Conservation (phyloP, 1,140 invertebrate genomes). For the Paracyclopina nana region DNA sequence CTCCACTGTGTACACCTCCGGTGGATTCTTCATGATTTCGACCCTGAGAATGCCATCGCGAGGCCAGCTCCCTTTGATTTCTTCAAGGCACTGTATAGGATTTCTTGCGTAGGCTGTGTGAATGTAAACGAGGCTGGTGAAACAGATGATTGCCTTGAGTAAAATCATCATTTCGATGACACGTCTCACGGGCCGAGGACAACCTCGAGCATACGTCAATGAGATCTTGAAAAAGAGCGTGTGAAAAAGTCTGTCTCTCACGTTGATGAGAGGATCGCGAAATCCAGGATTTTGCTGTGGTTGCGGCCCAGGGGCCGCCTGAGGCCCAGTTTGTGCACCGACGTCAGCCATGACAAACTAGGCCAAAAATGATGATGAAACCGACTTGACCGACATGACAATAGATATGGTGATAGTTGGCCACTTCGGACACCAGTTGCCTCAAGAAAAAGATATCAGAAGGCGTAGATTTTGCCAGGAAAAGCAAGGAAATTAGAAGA, state of each 20-base stretch:
- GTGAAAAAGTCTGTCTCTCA: conserved; percentile 82
- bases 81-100: conserved; percentile 78
- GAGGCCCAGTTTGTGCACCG: not conserved
- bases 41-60: conserved; percentile 82
- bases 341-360: no score
- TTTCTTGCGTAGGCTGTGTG: conserved; percentile 79
- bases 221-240: conserved; percentile 79
- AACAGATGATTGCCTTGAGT: conserved; percentile 64
- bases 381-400: no score
- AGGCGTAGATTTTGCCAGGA: no score
- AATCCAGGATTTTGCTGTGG: no score
- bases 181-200: conserved; percentile 61
- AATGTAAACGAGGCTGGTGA: conserved; percentile 81
- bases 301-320: not conserved
- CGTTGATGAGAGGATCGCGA: conserved; percentile 23
- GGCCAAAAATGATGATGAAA: no score
- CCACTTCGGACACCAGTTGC: no score
- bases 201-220: conserved; percentile 64
- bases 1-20: conserved; percentile 46
- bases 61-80: conserved; percentile 76
- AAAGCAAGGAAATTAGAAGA: no score
- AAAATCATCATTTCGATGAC: conserved; percentile 78
- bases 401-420: no score
- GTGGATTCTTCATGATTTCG: conserved; percentile 62
- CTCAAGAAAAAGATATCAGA: no score